Percentiles rank a stretch among this genome's conserved stretches.
Conservation (phyloP, 2,797 vertebrate species). For the Galaxias olidus region DNA sequence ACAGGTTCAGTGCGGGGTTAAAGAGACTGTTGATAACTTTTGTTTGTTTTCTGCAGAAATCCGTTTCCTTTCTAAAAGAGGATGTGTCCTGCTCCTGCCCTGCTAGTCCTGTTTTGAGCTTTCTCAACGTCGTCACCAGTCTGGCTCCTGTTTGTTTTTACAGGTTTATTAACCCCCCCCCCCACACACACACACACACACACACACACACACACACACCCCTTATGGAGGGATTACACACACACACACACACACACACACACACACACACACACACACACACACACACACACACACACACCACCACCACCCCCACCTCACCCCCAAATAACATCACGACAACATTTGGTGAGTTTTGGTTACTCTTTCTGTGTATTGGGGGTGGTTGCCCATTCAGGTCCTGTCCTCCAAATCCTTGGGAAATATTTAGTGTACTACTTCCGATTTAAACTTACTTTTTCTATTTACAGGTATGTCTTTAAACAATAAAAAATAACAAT, state of each 20-base stretch:
- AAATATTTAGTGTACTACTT: constrained; percentile 69
- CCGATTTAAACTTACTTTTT: constrained; percentile 17
- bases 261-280: constrained; percentile 82
- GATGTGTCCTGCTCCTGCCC: constrained; percentile 75
- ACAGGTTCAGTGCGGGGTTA: constrained; percentile 88
- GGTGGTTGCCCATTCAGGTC: constrained; percentile 36
- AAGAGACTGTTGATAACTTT: constrained; percentile 79
- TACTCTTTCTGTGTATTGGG: constrained; percentile 40
- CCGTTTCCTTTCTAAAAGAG: constrained; percentile 90
- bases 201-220: too few species aligned
- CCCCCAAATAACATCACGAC: constrained; percentile 74
- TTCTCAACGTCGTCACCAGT: constrained; percentile 61
- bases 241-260: constrained; percentile 82
- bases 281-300: constrained; percentile 84
- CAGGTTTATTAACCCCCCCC: constrained; percentile 80
- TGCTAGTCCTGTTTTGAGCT: constrained; percentile 62
- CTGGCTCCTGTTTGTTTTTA: constrained; percentile 86
- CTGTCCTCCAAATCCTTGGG: constrained; percentile 55
- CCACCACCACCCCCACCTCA: constrained; percentile 77
- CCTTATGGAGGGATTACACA: too few species aligned
- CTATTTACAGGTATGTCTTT: constrained; percentile 43
- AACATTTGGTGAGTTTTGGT: constrained; percentile 67
- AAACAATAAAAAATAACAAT: too few species aligned
- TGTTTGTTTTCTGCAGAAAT: constrained; percentile 82
- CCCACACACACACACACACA: constrained; percentile 80